phyloP scores from a whole-genome alignment of 1,140 invertebrate species.

The Scaptomyza graminum region DNA sequence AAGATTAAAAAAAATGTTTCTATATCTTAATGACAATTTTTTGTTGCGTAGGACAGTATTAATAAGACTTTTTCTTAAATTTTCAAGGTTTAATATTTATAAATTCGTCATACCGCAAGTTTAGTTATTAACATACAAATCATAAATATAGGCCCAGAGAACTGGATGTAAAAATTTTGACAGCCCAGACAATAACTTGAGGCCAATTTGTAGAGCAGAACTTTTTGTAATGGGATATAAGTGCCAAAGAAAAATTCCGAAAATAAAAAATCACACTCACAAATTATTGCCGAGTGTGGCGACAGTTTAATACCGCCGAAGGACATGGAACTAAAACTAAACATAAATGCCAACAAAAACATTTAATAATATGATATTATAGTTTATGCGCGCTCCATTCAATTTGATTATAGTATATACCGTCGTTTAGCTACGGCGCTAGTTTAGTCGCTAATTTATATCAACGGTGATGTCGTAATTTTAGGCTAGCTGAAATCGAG shows the following conservation, averaged over 20 bases:
- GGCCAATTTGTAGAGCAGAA: slow-evolving; percentile 44
- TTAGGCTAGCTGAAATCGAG: background rate
- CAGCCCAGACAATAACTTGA: slow-evolving; percentile 32
- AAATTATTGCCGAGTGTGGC: slow-evolving; percentile 35
- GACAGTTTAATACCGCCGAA: slow-evolving; percentile 65
- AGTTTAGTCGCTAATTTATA: background rate
- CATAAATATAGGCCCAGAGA: background rate
- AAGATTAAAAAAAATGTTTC: too few relatives aligned
- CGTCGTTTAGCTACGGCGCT: background rate
- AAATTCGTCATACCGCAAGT: background rate
- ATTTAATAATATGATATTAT: slow-evolving; percentile 58
- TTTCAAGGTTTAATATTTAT: background rate
- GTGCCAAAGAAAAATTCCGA: too few relatives aligned
- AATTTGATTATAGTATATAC: slow-evolving; percentile 52
- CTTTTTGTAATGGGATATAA: slow-evolving; percentile 16
- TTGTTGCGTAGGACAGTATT: too few relatives aligned
- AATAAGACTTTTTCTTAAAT: background rate
- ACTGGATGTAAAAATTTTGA: slow-evolving; percentile 40
- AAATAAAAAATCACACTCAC: slow-evolving; percentile 19
- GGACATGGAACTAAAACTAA: slow-evolving; percentile 30
- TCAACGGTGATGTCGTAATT: slow-evolving; percentile 2
- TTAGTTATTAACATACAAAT: background rate
- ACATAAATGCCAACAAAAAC: background rate
- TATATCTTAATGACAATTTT: too few relatives aligned
- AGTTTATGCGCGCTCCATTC: slow-evolving; percentile 36